phyloP scores from a whole-genome alignment of 1,140 invertebrate species.

The Mizuhopecten yessoensis region DNA sequence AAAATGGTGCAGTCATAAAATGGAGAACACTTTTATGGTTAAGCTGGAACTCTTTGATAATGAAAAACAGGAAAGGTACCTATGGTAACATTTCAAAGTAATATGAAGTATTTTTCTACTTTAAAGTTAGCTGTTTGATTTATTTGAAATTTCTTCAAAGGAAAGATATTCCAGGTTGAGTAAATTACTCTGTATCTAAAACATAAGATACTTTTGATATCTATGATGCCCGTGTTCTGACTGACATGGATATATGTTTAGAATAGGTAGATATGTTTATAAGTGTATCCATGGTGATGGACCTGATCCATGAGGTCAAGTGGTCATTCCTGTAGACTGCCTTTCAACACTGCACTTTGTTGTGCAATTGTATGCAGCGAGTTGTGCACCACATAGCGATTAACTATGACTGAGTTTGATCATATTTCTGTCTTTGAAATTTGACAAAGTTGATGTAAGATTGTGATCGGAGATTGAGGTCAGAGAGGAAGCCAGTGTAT shows the following conservation, averaged over 20 bases:
- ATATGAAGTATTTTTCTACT: neutral
- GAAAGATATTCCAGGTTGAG: neutral
- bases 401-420: neutral
- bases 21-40: constrained; percentile 1
- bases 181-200: too few species aligned
- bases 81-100: neutral
- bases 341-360: constrained; percentile 24
- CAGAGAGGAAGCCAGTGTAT: too few species aligned
- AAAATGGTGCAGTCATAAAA: neutral
- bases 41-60: neutral
- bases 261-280: neutral
- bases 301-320: neutral
- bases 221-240: neutral
- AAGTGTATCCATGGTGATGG: too few species aligned
- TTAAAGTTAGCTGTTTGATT: neutral
- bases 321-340: neutral
- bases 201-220: neutral
- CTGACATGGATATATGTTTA: neutral
- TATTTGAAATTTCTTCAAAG: neutral
- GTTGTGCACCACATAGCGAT: neutral
- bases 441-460: constrained; percentile 4
- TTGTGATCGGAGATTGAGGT: neutral
- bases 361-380: neutral
- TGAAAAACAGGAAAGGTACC: constrained; percentile 1
- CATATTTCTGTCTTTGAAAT: neutral